These are phyloP conservation scores for Dipus sagitta DNA, from an alignment of 2,797 vertebrate genomes.

Conservation along the genomic window DNA sequence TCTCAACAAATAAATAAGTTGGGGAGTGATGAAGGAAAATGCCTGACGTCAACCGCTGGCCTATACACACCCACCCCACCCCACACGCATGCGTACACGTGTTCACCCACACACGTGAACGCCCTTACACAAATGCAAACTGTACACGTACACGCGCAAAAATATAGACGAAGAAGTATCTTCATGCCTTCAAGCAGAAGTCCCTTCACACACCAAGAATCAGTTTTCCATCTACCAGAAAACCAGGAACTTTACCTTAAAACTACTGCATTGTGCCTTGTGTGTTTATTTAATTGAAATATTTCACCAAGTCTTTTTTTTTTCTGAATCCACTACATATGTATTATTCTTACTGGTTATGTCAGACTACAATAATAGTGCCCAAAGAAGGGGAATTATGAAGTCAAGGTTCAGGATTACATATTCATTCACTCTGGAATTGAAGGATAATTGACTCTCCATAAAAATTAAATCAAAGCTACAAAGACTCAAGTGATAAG, in stretches of 20 bases:
- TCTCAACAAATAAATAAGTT: too few species aligned
- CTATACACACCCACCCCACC: too few species aligned
- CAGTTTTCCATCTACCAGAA: not conserved
- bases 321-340: not conserved
- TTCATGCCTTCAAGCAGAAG: not conserved
- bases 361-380: not conserved
- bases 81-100: too few species aligned
- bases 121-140: too few species aligned
- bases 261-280: not conserved
- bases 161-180: not conserved
- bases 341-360: slow-evolving; percentile 5
- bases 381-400: not conserved
- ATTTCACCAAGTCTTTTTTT: not conserved
- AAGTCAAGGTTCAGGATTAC: slow-evolving; percentile 1
- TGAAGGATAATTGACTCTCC: not conserved
- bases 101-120: too few species aligned
- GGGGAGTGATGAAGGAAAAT: too few species aligned
- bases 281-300: not conserved
- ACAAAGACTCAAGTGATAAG: slow-evolving; percentile 8
- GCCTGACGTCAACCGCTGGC: too few species aligned
- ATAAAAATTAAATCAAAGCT: slow-evolving; percentile 13
- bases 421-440: not conserved
- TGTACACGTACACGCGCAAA: too few species aligned
- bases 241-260: not conserved
- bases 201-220: not conserved